A percentile compares a stretch with the other conserved stretches of the same genome.
These are phyloP conservation scores for Anguilla megastoma DNA, from an alignment of 2,797 vertebrate species.

Conservation along the genomic window DNA sequence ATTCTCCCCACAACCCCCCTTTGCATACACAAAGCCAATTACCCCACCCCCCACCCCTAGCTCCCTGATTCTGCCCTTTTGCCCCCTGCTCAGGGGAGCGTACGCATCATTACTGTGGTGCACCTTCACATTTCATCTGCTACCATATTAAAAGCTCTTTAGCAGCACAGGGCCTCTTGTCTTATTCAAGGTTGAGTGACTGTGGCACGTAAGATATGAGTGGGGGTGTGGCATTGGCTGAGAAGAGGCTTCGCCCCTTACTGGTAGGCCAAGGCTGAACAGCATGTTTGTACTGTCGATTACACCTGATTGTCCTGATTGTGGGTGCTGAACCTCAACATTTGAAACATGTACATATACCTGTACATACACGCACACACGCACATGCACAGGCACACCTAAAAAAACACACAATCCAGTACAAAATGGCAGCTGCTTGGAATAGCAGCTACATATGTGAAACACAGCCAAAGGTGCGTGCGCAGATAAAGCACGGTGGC, in stretches of 20 bases:
- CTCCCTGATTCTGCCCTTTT: constrained; percentile 44
- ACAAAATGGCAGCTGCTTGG: neutral
- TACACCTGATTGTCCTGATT: neutral
- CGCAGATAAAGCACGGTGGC: neutral
- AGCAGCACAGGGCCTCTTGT: constrained; percentile 53
- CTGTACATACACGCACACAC: neutral
- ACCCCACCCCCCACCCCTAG: constrained; percentile 7
- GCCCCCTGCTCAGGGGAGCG: constrained; percentile 55
- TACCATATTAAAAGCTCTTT: constrained; percentile 76
- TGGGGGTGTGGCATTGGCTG: neutral
- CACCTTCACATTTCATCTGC: constrained; percentile 62
- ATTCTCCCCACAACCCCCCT: neutral
- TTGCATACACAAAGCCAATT: constrained; percentile 26
- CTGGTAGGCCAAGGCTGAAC: neutral
- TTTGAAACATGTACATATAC: neutral
- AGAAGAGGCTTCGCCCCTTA: neutral
- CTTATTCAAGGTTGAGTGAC: neutral
- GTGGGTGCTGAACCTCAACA: neutral
- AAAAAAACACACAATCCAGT: neutral
- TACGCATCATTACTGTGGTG: constrained; percentile 62
- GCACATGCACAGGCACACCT: neutral
- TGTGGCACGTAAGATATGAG: constrained; percentile 6
- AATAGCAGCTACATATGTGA: neutral
- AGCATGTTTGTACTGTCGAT: neutral
- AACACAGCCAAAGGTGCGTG: neutral